A percentile compares a stretch with the other conserved stretches of the same genome.
These are phyloP conservation scores for Machaerirhynchus nigripectus DNA, from an alignment of 2,113 vertebrate species.

Conservation along the genomic window DNA sequence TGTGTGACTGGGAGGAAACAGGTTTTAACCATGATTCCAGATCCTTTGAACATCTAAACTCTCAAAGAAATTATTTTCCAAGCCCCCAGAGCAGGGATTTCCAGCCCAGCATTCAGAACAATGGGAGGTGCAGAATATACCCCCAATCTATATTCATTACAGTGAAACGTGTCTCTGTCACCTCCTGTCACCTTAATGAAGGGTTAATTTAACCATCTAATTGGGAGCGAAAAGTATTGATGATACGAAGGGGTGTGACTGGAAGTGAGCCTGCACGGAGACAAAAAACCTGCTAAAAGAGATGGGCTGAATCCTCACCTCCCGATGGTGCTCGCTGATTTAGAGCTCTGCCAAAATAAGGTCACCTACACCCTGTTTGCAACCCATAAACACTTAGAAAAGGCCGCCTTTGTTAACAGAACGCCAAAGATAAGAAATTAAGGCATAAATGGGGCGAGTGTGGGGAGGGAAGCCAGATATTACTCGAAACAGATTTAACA, in stretches of 20 bases:
- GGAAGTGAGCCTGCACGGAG: background rate
- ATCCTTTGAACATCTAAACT: background rate
- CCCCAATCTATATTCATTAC: background rate
- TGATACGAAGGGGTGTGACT: background rate
- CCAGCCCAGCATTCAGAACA: background rate
- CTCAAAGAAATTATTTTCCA: background rate
- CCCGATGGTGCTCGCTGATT: background rate
- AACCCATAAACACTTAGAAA: background rate
- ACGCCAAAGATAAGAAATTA: background rate
- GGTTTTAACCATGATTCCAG: background rate
- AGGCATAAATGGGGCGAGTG: rapidly evolving
- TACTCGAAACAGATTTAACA: background rate
- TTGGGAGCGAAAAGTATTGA: background rate
- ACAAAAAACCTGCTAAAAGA: conserved; percentile 5
- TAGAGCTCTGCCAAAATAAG: background rate
- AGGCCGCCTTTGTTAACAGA: background rate
- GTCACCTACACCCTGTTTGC: background rate
- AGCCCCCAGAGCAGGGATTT: background rate
- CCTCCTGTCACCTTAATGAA: background rate
- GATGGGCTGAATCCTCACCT: background rate
- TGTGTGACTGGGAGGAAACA: background rate
- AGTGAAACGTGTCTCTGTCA: background rate
- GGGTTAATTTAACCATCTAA: conserved; percentile 2
- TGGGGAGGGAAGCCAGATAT: background rate
- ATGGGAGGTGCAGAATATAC: background rate